Evolutionary conservation across 2,888 invertebrate genomes (phyloP).

Genomic region (Bellardia pandia): DNA sequence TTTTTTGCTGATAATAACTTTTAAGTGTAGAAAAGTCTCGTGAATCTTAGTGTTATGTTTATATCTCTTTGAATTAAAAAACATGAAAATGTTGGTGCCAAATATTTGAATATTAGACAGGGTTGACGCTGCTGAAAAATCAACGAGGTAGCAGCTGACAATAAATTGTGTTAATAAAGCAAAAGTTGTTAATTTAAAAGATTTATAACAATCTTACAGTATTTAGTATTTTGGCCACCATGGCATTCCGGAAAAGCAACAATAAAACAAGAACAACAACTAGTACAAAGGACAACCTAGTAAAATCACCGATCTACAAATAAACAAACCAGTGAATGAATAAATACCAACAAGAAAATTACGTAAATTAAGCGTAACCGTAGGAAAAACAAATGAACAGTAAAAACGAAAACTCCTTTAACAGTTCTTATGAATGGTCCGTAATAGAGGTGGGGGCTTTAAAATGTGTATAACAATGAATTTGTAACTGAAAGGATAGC

Average conservation of each 20-base stretch:
- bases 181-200: slow-evolving; percentile 83
- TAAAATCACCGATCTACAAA: slow-evolving; percentile 5
- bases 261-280: slow-evolving; percentile 1
- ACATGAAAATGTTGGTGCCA: slow-evolving; percentile 21
- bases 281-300: neutral
- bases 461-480: slow-evolving; percentile 13
- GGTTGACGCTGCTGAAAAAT: slow-evolving; percentile 35
- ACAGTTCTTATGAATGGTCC: slow-evolving; percentile 5
- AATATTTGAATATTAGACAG: slow-evolving; percentile 1
- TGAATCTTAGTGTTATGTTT: too few relatives aligned
- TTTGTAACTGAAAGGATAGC: slow-evolving; percentile 26
- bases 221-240: slow-evolving; percentile 27
- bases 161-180: slow-evolving; percentile 82
- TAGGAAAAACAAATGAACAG: slow-evolving; percentile 50
- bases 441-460: slow-evolving; percentile 2
- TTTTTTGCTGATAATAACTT: too few relatives aligned
- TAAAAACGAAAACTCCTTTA: slow-evolving; percentile 16
- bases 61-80: too few relatives aligned
- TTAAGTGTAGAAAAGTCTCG: too few relatives aligned
- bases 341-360: slow-evolving; percentile 34
- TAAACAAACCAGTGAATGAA: neutral
- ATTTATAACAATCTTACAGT: slow-evolving; percentile 77
- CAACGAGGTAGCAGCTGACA: slow-evolving; percentile 77
- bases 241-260: slow-evolving; percentile 43
- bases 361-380: slow-evolving; percentile 60